These are phyloP conservation scores for Stomatorhinus ivindoensis DNA, from an alignment of 2,113 vertebrate species.

Conservation along the genomic window DNA sequence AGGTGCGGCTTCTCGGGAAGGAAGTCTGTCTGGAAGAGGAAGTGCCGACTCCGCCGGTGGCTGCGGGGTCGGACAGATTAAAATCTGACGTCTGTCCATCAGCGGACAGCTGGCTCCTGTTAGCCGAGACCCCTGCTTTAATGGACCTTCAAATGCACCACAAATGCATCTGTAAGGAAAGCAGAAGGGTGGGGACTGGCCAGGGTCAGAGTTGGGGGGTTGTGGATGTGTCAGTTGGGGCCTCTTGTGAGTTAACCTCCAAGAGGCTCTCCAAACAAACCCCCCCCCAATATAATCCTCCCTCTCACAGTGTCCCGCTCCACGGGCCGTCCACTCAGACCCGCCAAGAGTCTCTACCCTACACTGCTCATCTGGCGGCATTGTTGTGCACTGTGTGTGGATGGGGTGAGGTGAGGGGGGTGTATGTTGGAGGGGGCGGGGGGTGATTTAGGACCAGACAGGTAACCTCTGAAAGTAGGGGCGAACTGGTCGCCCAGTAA, in stretches of 20 bases:
- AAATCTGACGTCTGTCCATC: conserved; percentile 7
- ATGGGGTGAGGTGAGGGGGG: background rate
- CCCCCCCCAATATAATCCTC: background rate
- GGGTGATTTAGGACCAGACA: conserved; percentile 6
- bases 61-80: background rate
- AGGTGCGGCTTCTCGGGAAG: background rate
- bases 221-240: background rate
- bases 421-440: background rate
- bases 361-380: background rate
- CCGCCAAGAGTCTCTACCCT: conserved; percentile 27
- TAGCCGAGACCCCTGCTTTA: background rate
- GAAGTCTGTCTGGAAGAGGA: background rate
- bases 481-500: conserved; percentile 18
- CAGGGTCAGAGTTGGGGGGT: background rate
- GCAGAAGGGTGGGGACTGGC: background rate
- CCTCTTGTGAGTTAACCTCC: background rate
- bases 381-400: background rate
- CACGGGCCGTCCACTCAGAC: conserved; percentile 28
- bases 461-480: background rate
- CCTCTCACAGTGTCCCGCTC: conserved; percentile 28
- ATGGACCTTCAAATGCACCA: background rate
- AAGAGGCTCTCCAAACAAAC: background rate
- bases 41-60: background rate
- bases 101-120: conserved; percentile 6
- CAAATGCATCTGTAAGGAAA: background rate